Percentiles rank a stretch among this genome's conserved stretches.
Evolutionary conservation across 2,888 invertebrate genomes (phyloP).

Genomic region (Rhamnusium bicolor): DNA sequence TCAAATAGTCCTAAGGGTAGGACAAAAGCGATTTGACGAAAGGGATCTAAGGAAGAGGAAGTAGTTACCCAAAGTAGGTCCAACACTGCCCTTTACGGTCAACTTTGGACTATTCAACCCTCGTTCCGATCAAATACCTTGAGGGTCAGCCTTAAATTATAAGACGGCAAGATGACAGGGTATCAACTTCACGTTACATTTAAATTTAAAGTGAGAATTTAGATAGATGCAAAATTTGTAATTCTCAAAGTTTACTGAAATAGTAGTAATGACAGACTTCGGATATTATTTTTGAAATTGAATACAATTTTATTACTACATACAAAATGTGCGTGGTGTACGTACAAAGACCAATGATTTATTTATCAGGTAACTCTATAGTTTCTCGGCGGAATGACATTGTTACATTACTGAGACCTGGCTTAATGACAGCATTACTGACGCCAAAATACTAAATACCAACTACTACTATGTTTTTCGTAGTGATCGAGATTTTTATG

Average conservation of each 20-base stretch:
- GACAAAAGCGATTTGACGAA: constrained; percentile 39
- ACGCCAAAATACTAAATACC: too few relatives aligned
- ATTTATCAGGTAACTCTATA: too few relatives aligned
- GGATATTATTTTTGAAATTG: too few relatives aligned
- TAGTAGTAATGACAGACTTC: too few relatives aligned
- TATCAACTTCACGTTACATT: constrained; percentile 31
- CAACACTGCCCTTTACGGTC: constrained; percentile 48
- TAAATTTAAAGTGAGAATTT: constrained; percentile 28
- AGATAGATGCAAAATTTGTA: background rate
- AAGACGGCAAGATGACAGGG: constrained; percentile 46
- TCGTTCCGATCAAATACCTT: constrained; percentile 53
- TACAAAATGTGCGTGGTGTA: too few relatives aligned
- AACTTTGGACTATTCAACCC: constrained; percentile 48
- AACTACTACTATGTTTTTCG: too few relatives aligned
- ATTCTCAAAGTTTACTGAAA: background rate
- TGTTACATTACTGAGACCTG: too few relatives aligned
- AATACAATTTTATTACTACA: too few relatives aligned
- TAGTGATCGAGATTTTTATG: too few relatives aligned
- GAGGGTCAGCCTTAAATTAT: constrained; percentile 53
- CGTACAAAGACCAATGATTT: too few relatives aligned
- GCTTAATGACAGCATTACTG: too few relatives aligned
- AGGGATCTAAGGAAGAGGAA: constrained; percentile 50
- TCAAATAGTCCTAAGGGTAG: constrained; percentile 45
- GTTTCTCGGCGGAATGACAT: too few relatives aligned
- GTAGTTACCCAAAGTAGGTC: constrained; percentile 49